Evolutionary conservation across 2,888 invertebrate species (phyloP).

Genomic region (Drosophila anomalata): DNA sequence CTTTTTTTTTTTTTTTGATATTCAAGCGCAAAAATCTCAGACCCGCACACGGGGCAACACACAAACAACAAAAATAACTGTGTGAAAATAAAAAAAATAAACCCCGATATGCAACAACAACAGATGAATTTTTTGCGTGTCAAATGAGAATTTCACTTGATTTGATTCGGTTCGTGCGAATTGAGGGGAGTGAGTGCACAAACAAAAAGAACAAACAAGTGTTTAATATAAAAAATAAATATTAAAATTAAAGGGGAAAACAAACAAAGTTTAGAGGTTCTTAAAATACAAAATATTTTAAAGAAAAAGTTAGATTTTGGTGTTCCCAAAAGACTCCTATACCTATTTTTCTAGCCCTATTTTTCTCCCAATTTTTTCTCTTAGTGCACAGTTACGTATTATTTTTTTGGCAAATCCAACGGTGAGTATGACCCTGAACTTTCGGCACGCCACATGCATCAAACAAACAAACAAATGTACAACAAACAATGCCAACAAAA

Average conservation of each 20-base stretch:
- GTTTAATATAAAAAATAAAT: not conserved
- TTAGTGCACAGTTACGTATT: constrained; percentile 14
- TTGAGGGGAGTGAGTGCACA: constrained; percentile 3
- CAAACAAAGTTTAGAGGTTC: not conserved
- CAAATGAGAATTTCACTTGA: constrained; percentile 53
- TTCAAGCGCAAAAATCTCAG: constrained; percentile 39
- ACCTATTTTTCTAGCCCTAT: not conserved
- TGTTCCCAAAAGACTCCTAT: not conserved
- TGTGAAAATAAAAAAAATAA: not conserved
- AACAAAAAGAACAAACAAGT: not conserved
- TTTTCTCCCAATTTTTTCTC: not conserved
- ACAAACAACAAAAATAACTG: not conserved
- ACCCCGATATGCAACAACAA: constrained; percentile 7
- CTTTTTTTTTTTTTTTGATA: constrained; percentile 20
- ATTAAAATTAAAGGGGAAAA: not conserved
- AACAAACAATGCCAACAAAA: constrained; percentile 18
- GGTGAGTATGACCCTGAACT: constrained; percentile 58
- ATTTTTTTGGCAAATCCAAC: constrained; percentile 43
- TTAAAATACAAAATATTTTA: not conserved
- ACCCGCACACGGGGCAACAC: constrained; percentile 8
- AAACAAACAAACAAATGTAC: constrained; percentile 27
- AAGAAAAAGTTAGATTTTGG: not conserved
- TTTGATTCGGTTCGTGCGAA: constrained; percentile 40
- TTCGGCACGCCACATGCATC: constrained; percentile 46
- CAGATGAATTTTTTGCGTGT: constrained; percentile 37